Evolutionary conservation across 2,113 vertebrate genomes (phyloP).

Genomic region (Hippoglossus stenolepis): DNA sequence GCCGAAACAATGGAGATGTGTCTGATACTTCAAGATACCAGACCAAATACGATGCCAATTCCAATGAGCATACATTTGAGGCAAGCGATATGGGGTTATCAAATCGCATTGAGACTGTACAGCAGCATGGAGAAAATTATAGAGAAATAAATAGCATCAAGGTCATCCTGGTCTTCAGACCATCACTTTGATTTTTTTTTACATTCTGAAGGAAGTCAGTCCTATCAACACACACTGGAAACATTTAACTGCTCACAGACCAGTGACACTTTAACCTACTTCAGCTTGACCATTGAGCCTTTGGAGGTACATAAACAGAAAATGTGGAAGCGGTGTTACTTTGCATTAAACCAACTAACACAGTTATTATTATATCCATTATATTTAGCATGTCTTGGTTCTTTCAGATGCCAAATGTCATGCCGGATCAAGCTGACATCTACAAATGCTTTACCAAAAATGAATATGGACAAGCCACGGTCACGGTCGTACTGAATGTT

Average conservation of each 20-base stretch:
- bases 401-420: constrained; percentile 86
- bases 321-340: too few species aligned
- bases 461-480: constrained; percentile 84
- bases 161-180: constrained; percentile 7
- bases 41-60: constrained; percentile 62
- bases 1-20: constrained; percentile 77
- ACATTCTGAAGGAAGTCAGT: neutral
- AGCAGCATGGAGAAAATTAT: constrained; percentile 3
- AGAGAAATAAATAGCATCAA: constrained; percentile 6
- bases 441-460: constrained; percentile 87
- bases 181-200: neutral
- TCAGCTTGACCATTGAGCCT: too few species aligned
- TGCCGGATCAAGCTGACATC: constrained; percentile 83
- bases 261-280: too few species aligned
- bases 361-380: neutral
- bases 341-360: neutral
- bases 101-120: constrained; percentile 17
- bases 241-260: too few species aligned
- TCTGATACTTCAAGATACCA: constrained; percentile 83
- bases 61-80: constrained; percentile 86
- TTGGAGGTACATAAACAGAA: too few species aligned
- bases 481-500: constrained; percentile 86
- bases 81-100: constrained; percentile 65
- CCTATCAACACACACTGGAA: too few species aligned
- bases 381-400: constrained; percentile 12